Base-by-base conservation (phyloP, 2,113 vertebrate species). In the Prolemur simus region DNA sequence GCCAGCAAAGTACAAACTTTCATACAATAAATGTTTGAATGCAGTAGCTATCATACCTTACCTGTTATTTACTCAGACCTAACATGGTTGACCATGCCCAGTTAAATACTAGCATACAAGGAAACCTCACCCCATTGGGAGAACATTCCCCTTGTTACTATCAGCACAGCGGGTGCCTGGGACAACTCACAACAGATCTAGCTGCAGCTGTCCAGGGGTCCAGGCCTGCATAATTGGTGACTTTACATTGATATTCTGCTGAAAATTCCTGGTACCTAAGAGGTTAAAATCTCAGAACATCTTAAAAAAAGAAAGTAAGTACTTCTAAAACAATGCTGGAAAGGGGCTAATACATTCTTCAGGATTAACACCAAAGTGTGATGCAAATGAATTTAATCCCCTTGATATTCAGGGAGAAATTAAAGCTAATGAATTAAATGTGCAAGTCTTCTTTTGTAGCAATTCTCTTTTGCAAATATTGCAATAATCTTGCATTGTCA, bases 171-270 rank as follows among this genome's bases (percentile, higher is more conserved):
- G 0, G 95, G 95, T 96, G 95, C 96, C 96, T 83, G 80, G 97
- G 95, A 97, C 97, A 98, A 98, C 96, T 69, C 77, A 96, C 91
- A 97, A 97, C 96, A 98, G 97, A 98, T 77, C 96, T 97, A 93
- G 17, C 32, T 0, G 2, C 39, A 45, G 18, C 69, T 85, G 87
- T 97, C 81, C 12, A 29, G 69, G 87, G 82, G 71, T 88, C 85
- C 64, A 92, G 71, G 93, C 45, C 23, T 56, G 63, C 94, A 45
- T n/a, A 17, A 89, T 32, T 63, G n/a, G 89, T 89, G 64, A 58
- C 92, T 39, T 93, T 78, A 29, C 2, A 3, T 3, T 54, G 56
- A 29, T 93, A 64, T 76, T 98, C 92, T 80, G 78, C 69, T 78
- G 64, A 94, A 87, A 91, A 52, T 84, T 97, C 71, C 87, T 91